Percentiles rank a stretch among this genome's conserved stretches.
These are phyloP conservation scores for Nycticryphes semicollaris DNA, from an alignment of 2,113 vertebrate genomes.

Conservation along the genomic window DNA sequence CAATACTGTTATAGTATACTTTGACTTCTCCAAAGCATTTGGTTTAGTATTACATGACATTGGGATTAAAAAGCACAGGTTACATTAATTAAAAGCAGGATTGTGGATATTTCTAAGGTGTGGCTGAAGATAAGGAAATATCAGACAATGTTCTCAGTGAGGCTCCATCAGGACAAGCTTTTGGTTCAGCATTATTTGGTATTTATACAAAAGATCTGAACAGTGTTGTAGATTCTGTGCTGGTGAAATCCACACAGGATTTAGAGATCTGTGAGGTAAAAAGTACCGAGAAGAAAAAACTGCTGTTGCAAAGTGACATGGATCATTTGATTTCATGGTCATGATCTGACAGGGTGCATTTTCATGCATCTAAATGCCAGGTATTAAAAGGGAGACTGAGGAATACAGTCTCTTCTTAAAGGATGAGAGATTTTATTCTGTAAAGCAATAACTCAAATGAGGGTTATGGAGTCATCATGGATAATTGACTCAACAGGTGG, in stretches of 20 bases:
- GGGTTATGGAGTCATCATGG: not conserved
- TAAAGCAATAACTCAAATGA: not conserved
- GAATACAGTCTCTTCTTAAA: not conserved
- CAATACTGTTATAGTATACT: not conserved
- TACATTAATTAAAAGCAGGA: not conserved
- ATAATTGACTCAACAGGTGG: not conserved
- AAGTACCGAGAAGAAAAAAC: not conserved
- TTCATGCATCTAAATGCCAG: not conserved
- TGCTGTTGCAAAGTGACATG: not conserved
- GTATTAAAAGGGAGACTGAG: not conserved
- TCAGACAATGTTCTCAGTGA: not conserved
- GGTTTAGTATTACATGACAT: not conserved
- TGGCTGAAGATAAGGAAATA: not conserved
- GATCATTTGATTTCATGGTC: not conserved
- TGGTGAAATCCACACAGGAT: not conserved
- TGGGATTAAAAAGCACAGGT: not conserved
- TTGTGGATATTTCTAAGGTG: not conserved
- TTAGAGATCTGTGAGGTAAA: not conserved
- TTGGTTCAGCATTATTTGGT: not conserved
- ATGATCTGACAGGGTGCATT: not conserved
- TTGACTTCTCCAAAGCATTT: not conserved
- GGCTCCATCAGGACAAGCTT: not conserved
- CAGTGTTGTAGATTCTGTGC: accelerated
- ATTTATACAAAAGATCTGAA: not conserved
- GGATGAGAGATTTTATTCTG: not conserved